Percentiles rank a stretch among this genome's conserved stretches.
These are phyloP conservation scores for Drosophila novamexicana DNA, from an alignment of 1,140 invertebrate genomes.

Conservation along the genomic window DNA sequence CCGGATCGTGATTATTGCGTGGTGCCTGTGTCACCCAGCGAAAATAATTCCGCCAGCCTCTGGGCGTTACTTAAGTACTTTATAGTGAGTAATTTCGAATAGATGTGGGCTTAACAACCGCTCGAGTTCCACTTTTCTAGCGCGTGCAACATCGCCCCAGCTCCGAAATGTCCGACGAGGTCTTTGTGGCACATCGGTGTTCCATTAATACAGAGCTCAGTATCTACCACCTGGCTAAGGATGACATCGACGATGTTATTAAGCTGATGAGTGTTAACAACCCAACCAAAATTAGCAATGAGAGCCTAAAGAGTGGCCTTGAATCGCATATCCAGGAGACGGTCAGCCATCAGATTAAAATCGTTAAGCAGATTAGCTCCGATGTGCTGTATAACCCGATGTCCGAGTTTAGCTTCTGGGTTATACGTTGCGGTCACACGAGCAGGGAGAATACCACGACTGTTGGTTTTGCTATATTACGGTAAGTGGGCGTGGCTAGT, in stretches of 20 bases:
- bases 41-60: slow-evolving; percentile 22
- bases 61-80: slow-evolving; percentile 50
- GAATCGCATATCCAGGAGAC: not conserved
- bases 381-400: slow-evolving; percentile 29
- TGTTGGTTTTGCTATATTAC: slow-evolving; percentile 55
- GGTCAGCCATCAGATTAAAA: not conserved
- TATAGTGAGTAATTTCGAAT: slow-evolving; percentile 30
- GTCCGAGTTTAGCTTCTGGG: slow-evolving; percentile 44
- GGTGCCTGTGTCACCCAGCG: slow-evolving; percentile 22
- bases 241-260: slow-evolving; percentile 16
- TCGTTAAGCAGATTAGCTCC: slow-evolving; percentile 12
- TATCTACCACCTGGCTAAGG: slow-evolving; percentile 23
- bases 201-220: slow-evolving; percentile 56
- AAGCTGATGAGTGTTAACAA: not conserved
- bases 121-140: slow-evolving; percentile 14
- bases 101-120: no score
- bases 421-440: slow-evolving; percentile 43
- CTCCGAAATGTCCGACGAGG: slow-evolving; percentile 32
- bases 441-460: slow-evolving; percentile 28
- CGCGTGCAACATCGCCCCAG: slow-evolving; percentile 48
- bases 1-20: slow-evolving; percentile 60
- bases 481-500: slow-evolving; percentile 29
- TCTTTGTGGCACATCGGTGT: slow-evolving; percentile 58
- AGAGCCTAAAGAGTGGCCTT: no score
- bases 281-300: not conserved